Base-by-base conservation (phyloP, 2,797 vertebrate genomes). In the Pseudomugil tenellus region DNA sequence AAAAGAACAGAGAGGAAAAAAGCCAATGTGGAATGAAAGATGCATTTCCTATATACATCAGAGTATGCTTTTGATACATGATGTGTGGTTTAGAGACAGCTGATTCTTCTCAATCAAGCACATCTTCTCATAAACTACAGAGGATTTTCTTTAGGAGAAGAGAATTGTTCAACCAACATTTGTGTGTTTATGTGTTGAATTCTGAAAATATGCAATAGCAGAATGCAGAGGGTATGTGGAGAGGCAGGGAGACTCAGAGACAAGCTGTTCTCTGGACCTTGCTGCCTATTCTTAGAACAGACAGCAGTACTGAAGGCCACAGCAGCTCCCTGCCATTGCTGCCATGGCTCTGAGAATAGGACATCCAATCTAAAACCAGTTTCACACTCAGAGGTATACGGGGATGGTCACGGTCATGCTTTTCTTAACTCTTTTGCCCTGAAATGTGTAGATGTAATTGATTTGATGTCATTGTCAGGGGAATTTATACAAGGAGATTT, bases 201-300 rank as follows among this genome's bases (percentile, higher is more conserved):
- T 31, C 21, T 37, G 71, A 8, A 58, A 29, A 55, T 76, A 39
- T 73, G 26, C 72, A 68, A 66, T 58, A 26, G 49, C 58, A 63
- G 65, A 2, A 26, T 53, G 62, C 54, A 28, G 54, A 68, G 65
- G 57, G 46, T 55, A 67, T 41, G 51, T 63, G 51, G 61, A 61
- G 61, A 79, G 77, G 52, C 32, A 67, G 66, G 46, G 68, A 71
- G 76, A 8, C 63, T 39, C 35, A 11, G 74, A 81, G 75, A 82
- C 65, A 17, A 86, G 79, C 85, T 80, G 81, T 89, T 89, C 77
- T 65, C 70, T 75, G 72, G 84, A 85, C 77, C 77, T 79, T 49
- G 79, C 70, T 54, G 74, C 81, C 86, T 92, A 92, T 92, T 92
- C 91, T 91, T 92, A 89, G 89, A 70, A 82, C 79, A 78, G 76